Conservation (phyloP, 2,113 vertebrate species). For the Tachysurus fulvidraco region DNA sequence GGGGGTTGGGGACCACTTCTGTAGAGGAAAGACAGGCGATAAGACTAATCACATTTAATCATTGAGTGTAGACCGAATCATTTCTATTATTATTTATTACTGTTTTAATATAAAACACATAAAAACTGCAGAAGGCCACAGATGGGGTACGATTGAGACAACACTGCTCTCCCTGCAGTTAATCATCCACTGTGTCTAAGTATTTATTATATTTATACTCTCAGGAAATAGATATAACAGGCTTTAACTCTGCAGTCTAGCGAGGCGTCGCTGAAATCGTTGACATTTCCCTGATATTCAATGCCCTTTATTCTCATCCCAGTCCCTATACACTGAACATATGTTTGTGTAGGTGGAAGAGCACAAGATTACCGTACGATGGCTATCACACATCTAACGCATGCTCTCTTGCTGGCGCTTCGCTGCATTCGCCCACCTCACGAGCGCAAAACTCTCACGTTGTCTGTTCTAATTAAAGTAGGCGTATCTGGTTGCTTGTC, state of each 20-base stretch:
- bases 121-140: not conserved
- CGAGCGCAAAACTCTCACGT: not conserved
- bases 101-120: not conserved
- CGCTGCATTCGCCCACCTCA: not conserved
- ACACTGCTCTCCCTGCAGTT: not conserved
- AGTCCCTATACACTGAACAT: not conserved
- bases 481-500: not conserved
- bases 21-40: no score
- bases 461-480: not conserved
- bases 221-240: not conserved
- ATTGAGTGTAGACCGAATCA: not conserved
- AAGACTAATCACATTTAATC: not conserved
- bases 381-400: not conserved
- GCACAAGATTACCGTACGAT: not conserved
- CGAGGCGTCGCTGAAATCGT: not conserved
- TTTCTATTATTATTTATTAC: not conserved
- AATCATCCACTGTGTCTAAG: not conserved
- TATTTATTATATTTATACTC: not conserved
- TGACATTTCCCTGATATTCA: not conserved
- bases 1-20: no score
- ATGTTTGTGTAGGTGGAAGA: constrained; percentile 10
- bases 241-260: not conserved
- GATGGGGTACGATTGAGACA: not conserved
- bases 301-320: not conserved
- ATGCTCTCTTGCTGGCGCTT: not conserved